phyloP scores from a whole-genome alignment of 2,797 vertebrate species.

The Phoxinus dragarum region DNA sequence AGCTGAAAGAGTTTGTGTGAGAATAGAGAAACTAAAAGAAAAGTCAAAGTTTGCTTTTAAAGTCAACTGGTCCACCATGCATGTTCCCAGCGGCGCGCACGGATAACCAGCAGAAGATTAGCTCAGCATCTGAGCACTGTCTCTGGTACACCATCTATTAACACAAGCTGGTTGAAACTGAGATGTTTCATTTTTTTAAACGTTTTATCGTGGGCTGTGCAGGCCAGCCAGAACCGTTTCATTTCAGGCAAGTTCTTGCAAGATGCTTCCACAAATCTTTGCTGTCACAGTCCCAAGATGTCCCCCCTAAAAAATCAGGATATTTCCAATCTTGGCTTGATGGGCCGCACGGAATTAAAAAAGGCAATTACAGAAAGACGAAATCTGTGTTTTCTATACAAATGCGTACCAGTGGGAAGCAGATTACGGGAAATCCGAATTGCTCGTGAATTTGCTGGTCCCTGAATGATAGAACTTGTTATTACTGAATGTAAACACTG shows the following conservation, averaged over 20 bases:
- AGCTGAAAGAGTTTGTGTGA: constrained; percentile 26
- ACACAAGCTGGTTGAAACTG: constrained; percentile 69
- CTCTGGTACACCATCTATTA: constrained; percentile 58
- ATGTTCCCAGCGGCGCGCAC: constrained; percentile 52
- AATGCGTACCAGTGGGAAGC: constrained; percentile 68
- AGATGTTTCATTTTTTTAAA: constrained; percentile 73
- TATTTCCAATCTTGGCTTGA: constrained; percentile 79
- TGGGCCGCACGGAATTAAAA: constrained; percentile 75
- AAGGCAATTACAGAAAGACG: constrained; percentile 83
- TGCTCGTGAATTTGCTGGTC: constrained; percentile 77
- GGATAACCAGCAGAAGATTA: constrained; percentile 71
- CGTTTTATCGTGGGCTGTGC: constrained; percentile 78
- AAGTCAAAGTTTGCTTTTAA: constrained; percentile 61
- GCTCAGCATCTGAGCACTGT: constrained; percentile 58
- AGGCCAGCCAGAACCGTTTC: constrained; percentile 74
- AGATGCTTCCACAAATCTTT: constrained; percentile 69
- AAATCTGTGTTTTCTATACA: constrained; percentile 82
- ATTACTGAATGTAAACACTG: constrained; percentile 86
- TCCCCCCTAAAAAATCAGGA: constrained; percentile 73
- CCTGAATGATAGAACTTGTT: constrained; percentile 83
- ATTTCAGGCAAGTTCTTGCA: constrained; percentile 69
- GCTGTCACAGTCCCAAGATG: constrained; percentile 74
- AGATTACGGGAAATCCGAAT: constrained; percentile 82
- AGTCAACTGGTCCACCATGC: constrained; percentile 53
- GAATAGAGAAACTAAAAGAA: constrained; percentile 47